Conservation (phyloP, 2,888 invertebrate species). For the Athrips mouffetella region DNA sequence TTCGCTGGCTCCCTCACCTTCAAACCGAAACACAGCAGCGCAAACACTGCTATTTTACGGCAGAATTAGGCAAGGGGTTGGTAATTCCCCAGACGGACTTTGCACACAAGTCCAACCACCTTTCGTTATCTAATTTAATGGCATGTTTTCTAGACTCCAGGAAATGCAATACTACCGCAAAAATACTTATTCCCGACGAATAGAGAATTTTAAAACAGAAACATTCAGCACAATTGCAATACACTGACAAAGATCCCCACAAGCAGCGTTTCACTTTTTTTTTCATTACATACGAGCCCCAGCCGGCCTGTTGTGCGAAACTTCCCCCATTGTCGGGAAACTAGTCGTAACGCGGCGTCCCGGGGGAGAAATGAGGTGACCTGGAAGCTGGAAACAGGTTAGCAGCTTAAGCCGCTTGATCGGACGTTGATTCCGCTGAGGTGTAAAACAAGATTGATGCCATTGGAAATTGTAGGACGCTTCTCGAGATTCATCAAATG, state of each 20-base stretch:
- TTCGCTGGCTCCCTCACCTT: too few species aligned
- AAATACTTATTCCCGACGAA: too few species aligned
- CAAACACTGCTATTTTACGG: too few species aligned
- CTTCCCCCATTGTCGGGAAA: constrained; percentile 3
- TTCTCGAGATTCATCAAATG: neutral
- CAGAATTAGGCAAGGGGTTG: too few species aligned
- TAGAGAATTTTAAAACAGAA: neutral
- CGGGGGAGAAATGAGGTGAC: constrained; percentile 13
- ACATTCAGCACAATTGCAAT: neutral
- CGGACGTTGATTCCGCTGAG: constrained; percentile 7
- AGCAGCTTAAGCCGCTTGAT: constrained; percentile 12
- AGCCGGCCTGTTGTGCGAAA: constrained; percentile 5
- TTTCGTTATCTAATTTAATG: too few species aligned
- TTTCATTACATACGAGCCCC: neutral
- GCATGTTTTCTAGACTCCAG: too few species aligned
- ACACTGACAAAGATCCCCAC: neutral
- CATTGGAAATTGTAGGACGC: neutral
- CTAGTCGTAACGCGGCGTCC: constrained; percentile 6
- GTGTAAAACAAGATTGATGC: neutral
- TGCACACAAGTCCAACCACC: too few species aligned
- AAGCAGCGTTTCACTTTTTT: constrained; percentile 4
- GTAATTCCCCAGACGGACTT: too few species aligned
- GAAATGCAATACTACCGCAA: too few species aligned
- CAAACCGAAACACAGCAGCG: too few species aligned
- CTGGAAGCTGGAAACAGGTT: constrained; percentile 13